phyloP scores from a whole-genome alignment of 2,888 invertebrate genomes.

The Hydrotaea cyrtoneurina region DNA sequence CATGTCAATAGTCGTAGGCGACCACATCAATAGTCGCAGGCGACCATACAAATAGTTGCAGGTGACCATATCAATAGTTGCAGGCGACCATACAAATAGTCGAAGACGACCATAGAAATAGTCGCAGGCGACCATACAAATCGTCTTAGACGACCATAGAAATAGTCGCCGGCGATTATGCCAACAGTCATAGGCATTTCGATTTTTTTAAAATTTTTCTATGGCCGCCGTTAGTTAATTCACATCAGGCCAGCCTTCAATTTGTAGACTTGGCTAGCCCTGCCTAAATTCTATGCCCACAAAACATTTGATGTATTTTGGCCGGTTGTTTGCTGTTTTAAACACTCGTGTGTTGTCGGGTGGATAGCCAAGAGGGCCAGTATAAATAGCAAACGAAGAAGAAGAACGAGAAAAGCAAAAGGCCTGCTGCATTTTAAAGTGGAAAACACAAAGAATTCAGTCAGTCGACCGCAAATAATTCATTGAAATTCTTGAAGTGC shows the following conservation, averaged over 20 bases:
- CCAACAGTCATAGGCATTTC: no score
- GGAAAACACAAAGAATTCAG: slow-evolving; percentile 59
- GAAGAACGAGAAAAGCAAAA: slow-evolving; percentile 4
- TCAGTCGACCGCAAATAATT: slow-evolving; percentile 65
- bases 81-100: no score
- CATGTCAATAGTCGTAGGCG: no score
- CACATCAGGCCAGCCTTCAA: not conserved
- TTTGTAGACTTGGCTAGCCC: not conserved
- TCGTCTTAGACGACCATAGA: no score
- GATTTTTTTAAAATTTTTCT: not conserved
- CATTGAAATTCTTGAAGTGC: slow-evolving; percentile 64
- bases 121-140: no score
- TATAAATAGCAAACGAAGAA: slow-evolving; percentile 40
- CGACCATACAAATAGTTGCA: no score
- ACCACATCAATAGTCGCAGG: no score
- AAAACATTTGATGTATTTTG: slow-evolving; percentile 13
- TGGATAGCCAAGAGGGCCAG: slow-evolving; percentile 27
- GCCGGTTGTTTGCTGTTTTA: not conserved
- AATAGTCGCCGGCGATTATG: no score
- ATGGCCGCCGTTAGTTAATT: not conserved
- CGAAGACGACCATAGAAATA: no score
- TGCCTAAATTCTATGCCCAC: not conserved
- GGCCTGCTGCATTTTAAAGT: slow-evolving; percentile 21
- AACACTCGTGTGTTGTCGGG: not conserved
- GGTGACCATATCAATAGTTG: no score